Base-by-base conservation (phyloP, 2,888 invertebrate species). In the Bembecia ichneumoniformis region DNA sequence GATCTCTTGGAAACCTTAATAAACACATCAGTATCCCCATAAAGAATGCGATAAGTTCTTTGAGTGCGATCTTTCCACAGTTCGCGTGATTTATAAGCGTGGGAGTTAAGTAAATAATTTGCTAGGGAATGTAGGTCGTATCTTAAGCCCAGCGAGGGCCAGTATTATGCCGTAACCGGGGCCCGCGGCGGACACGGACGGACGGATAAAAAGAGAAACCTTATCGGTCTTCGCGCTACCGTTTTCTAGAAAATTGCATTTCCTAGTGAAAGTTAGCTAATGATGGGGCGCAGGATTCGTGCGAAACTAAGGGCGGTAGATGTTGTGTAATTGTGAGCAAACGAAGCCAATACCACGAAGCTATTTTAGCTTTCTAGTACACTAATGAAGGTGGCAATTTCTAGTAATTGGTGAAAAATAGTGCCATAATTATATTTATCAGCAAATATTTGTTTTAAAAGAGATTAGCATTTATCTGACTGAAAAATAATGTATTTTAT, bases 231-330 rank as follows among this genome's bases (percentile, higher is more conserved):
- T 82, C 77, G 82, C 83, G 83, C 83, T 83, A 84, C 82, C 75
- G 82, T 87, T 82, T 86, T 82, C 83, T 86, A 87, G 78, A 82
- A 84, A 86, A 84, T 86, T 81, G 72, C 82, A 68, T 83, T 84
- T 86, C 84, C 83, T 80, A 65, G 86, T 79, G 86, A 87, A 87
- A 87, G 86, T 78, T 57, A 56, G 58, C 63, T 81, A 82, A 83
- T 83, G 70, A 79, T 63, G 75, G 77, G 80, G 74, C 72, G 73
- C 71, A 77, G 77, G 74, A 77, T 70, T 74, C 71, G 62, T 67
- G 67, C 64, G 63, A 64, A 28, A 63, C 65, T 72, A 73, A 78
- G 75, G 77, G 74, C 71, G 66, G 75, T 74, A 78, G 40, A 28
- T 28, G 28, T 74, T 74, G 72, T 15, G 17, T 15, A 44, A 46